Conservation (phyloP, 2,888 invertebrate species). For the Acrocera orbiculus region DNA sequence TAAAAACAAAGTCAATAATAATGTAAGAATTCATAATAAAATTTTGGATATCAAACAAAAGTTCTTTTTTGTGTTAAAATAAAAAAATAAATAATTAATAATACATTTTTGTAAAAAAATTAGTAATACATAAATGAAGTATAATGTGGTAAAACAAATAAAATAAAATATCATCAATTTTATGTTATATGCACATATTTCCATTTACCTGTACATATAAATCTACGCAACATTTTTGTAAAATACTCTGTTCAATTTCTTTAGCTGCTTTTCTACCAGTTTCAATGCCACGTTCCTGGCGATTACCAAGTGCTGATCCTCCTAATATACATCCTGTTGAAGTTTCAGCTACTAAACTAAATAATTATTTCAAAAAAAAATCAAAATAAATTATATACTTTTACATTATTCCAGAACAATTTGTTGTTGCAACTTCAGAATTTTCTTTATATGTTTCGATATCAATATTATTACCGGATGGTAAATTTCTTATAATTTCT, state of each 20-base stretch:
- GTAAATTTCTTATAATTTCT: slow-evolving; percentile 26
- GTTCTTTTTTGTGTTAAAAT: no score
- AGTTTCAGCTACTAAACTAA: slow-evolving; percentile 42
- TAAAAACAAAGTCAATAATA: no score
- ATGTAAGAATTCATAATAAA: no score
- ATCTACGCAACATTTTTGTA: slow-evolving; percentile 45
- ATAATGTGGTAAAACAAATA: no score
- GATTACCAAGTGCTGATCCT: slow-evolving; percentile 43
- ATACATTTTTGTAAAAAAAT: no score
- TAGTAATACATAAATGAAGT: no score
- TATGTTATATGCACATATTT: not conserved
- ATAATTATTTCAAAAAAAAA: slow-evolving; percentile 7
- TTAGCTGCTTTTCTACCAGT: slow-evolving; percentile 44
- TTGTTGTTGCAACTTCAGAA: slow-evolving; percentile 41
- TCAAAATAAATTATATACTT: slow-evolving; percentile 15
- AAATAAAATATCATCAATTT: not conserved
- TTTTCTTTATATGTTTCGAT: slow-evolving; percentile 53
- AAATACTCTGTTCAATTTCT: slow-evolving; percentile 36
- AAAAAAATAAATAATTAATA: no score
- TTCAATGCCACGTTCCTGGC: slow-evolving; percentile 26
- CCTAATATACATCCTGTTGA: slow-evolving; percentile 46
- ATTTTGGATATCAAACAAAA: no score
- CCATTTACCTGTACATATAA: slow-evolving; percentile 34
- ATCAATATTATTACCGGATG: slow-evolving; percentile 25
- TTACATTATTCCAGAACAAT: slow-evolving; percentile 55